These are phyloP conservation scores for Polyploca ridens DNA, from an alignment of 2,888 invertebrate genomes.

Conservation along the genomic window DNA sequence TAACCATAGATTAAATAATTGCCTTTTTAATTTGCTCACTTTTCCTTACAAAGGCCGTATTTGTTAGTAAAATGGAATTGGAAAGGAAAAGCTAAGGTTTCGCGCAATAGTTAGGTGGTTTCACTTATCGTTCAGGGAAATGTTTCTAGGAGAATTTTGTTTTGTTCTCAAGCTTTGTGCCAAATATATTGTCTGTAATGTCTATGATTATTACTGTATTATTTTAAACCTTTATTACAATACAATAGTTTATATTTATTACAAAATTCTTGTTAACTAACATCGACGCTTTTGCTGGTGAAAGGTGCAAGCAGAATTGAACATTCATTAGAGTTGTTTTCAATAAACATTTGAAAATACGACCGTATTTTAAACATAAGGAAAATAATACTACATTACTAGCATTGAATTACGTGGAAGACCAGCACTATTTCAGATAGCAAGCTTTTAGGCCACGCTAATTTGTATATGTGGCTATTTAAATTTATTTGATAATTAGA, in stretches of 20 bases:
- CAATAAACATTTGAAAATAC: neutral
- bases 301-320: neutral
- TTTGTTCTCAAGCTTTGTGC: too few relatives aligned
- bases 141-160: too few relatives aligned
- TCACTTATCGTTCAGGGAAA: too few relatives aligned
- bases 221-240: neutral
- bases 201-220: too few relatives aligned
- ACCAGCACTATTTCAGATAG: neutral
- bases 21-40: neutral
- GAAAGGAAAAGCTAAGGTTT: neutral
- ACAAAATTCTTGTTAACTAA: neutral
- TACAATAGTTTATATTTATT: neutral
- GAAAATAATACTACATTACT: neutral
- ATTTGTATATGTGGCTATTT: neutral
- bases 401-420: too few relatives aligned
- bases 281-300: neutral
- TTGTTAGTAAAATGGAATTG: neutral
- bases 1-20: slow-evolving; percentile 49
- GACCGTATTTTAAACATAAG: neutral
- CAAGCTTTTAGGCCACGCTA: neutral
- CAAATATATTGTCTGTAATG: too few relatives aligned
- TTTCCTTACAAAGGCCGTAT: neutral
- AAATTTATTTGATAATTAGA: too few relatives aligned
- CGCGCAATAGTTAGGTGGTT: neutral
- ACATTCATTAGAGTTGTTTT: neutral